Percentiles rank a stretch among this genome's conserved stretches.
Evolutionary conservation across 1,140 invertebrate species (phyloP).

Genomic region (Galleria mellonella): DNA sequence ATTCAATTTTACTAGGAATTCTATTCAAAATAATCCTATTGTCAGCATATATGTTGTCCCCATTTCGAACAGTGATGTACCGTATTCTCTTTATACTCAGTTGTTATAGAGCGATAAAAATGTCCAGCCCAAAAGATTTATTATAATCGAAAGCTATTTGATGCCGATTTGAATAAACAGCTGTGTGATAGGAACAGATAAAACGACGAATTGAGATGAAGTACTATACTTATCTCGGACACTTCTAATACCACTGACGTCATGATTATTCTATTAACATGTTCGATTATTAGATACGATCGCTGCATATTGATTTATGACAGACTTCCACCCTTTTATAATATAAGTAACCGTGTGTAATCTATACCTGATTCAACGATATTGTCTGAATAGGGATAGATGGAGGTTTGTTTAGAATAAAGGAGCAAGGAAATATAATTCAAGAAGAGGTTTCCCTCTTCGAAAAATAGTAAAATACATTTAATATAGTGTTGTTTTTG

Average conservation of each 20-base stretch:
- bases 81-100: constrained; percentile 17
- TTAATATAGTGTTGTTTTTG: too few relatives aligned
- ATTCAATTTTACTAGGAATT: too few relatives aligned
- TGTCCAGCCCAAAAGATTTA: constrained; percentile 37
- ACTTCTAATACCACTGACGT: constrained; percentile 5
- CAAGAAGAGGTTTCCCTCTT: too few relatives aligned
- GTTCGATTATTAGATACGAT: constrained; percentile 41
- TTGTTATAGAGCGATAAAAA: constrained; percentile 42
- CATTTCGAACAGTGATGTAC: background rate
- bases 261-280: constrained; percentile 47
- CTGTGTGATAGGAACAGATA: constrained; percentile 33
- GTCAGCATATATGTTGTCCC: background rate
- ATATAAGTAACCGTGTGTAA: too few relatives aligned
- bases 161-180: constrained; percentile 46
- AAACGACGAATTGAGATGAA: constrained; percentile 24
- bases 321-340: constrained; percentile 3
- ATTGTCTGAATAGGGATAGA: too few relatives aligned
- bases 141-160: constrained; percentile 41
- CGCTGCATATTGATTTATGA: constrained; percentile 29
- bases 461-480: too few relatives aligned
- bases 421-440: too few relatives aligned
- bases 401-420: too few relatives aligned
- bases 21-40: too few relatives aligned
- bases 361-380: too few relatives aligned
- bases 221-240: constrained; percentile 3